phyloP scores from a whole-genome alignment of 2,888 invertebrate genomes.

The Eledona agricola region DNA sequence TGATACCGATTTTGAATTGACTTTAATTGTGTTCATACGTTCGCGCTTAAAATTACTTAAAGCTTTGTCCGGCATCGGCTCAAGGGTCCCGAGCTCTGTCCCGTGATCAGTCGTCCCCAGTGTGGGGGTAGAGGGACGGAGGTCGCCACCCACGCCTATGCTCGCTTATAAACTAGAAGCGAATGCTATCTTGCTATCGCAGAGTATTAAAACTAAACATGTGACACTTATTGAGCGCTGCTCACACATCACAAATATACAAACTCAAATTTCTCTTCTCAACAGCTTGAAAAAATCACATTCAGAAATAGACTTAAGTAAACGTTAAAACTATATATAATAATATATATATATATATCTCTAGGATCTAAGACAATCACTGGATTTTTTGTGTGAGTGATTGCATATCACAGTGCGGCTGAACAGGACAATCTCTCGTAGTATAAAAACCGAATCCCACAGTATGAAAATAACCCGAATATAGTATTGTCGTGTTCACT shows the following conservation, averaged over 20 bases:
- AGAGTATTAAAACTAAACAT: conserved; percentile 44
- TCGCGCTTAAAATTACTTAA: conserved; percentile 22
- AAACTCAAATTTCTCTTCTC: conserved; percentile 59
- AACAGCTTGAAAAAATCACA: conserved; percentile 60
- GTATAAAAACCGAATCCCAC: conserved; percentile 34
- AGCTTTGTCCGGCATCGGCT: conserved; percentile 20
- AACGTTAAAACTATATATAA: conserved; percentile 54
- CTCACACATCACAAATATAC: conserved; percentile 54
- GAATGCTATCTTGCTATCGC: conserved; percentile 42
- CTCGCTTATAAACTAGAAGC: conserved; percentile 17
- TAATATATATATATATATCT: no score
- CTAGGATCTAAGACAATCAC: conserved; percentile 53
- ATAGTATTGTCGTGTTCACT: conserved; percentile 63
- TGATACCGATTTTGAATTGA: conserved; percentile 29
- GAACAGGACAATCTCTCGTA: conserved; percentile 60
- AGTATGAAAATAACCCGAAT: conserved; percentile 24
- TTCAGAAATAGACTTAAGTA: conserved; percentile 57
- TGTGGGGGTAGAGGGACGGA: conserved; percentile 31
- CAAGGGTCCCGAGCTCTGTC: conserved; percentile 5
- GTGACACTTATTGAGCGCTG: conserved; percentile 53
- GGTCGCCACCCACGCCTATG: conserved; percentile 35
- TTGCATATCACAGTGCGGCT: conserved; percentile 62
- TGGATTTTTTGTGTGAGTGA: conserved; percentile 39
- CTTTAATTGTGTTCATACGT: conserved; percentile 6
- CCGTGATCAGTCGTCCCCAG: conserved; percentile 43